Conservation (phyloP, 2,797 vertebrate species). For the Cetoscarus ocellatus region DNA sequence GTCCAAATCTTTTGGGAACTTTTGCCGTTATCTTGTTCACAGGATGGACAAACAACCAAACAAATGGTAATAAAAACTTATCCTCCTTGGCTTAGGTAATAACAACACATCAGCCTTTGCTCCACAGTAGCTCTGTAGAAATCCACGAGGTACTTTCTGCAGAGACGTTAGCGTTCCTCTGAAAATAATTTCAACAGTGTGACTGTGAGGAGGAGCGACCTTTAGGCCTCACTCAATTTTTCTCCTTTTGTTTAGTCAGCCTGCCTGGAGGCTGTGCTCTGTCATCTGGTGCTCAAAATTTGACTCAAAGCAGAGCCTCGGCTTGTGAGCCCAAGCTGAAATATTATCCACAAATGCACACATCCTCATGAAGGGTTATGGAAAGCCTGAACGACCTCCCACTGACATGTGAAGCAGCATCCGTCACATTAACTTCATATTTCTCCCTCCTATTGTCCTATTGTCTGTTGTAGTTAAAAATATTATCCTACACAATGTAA, state of each 20-base stretch:
- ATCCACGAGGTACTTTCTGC: constrained; percentile 32
- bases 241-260: constrained; percentile 80
- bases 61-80: constrained; percentile 1
- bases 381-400: constrained; percentile 42
- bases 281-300: constrained; percentile 68
- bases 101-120: constrained; percentile 17
- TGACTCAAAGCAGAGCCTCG: constrained; percentile 77
- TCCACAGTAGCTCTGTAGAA: constrained; percentile 45
- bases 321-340: constrained; percentile 73
- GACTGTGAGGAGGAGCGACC: constrained; percentile 47
- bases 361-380: constrained; percentile 56
- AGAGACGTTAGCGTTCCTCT: constrained; percentile 39
- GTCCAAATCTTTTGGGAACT: no score
- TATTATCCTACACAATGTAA: constrained; percentile 28
- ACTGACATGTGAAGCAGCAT: constrained; percentile 57
- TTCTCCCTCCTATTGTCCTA: constrained; percentile 38
- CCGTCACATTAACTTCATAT: constrained; percentile 67
- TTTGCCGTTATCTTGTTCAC: no score
- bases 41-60: no score
- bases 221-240: constrained; percentile 63
- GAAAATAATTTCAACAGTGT: constrained; percentile 37
- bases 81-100: not conserved
- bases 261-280: constrained; percentile 64
- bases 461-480: not conserved
- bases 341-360: constrained; percentile 79